Percentiles rank a stretch among this genome's conserved stretches.
Evolutionary conservation across 2,888 invertebrate genomes (phyloP).

Genomic region (Drymonia ruficornis): DNA sequence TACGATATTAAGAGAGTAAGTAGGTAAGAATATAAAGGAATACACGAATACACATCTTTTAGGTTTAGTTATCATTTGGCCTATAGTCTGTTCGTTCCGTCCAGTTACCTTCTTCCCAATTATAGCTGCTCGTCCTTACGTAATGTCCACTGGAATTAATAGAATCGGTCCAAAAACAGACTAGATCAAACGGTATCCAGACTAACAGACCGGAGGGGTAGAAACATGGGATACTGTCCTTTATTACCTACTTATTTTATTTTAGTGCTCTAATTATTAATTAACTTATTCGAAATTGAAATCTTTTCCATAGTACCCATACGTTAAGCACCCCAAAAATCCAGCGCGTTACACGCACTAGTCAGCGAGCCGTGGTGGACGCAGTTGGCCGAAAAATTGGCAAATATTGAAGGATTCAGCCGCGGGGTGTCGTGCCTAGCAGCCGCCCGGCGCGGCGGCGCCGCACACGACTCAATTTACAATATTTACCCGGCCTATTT

Average conservation of each 20-base stretch:
- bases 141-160: no score
- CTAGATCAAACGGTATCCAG: no score
- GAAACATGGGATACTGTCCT: no score
- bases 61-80: no score
- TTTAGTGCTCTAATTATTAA: background rate
- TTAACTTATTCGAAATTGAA: background rate
- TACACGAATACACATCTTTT: no score
- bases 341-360: background rate
- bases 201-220: no score
- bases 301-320: background rate
- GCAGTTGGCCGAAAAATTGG: conserved; percentile 42
- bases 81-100: no score
- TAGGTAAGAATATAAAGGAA: background rate
- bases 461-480: conserved; percentile 42
- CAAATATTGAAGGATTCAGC: conserved; percentile 33
- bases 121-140: no score
- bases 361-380: conserved; percentile 21
- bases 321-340: background rate
- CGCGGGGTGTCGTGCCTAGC: conserved; percentile 14
- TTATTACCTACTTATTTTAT: background rate
- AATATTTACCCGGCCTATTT: conserved; percentile 30
- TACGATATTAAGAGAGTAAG: background rate
- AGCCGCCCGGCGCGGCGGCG: no score
- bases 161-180: no score
- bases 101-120: no score